These are phyloP conservation scores for Catamblyrhynchus diadema DNA, from an alignment of 2,797 vertebrate genomes.

Conservation along the genomic window DNA sequence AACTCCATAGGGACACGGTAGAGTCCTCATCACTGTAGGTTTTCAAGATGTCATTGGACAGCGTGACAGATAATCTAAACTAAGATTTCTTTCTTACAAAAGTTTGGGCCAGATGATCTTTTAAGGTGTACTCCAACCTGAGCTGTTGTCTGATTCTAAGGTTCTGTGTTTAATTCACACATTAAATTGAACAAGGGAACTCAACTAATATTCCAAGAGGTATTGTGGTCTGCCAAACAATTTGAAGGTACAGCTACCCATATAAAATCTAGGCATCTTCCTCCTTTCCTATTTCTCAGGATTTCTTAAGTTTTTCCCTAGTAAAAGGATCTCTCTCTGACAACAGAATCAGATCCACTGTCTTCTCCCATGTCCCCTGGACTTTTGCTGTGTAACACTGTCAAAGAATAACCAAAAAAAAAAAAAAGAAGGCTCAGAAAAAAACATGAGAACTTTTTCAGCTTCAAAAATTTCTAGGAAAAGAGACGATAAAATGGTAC, in stretches of 20 bases:
- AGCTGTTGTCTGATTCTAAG: background rate
- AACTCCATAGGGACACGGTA: accelerated
- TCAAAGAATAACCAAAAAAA: background rate
- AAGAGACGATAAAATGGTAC: background rate
- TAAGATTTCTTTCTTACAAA: background rate
- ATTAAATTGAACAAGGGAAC: background rate
- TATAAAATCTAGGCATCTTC: background rate
- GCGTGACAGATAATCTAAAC: background rate
- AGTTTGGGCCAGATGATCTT: background rate
- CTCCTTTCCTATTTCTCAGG: background rate
- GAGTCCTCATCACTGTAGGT: background rate
- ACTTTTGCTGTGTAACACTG: background rate
- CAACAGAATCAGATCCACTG: background rate
- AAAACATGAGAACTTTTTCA: background rate
- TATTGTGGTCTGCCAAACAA: background rate
- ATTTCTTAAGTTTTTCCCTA: background rate
- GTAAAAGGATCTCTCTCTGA: background rate
- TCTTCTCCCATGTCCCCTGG: background rate
- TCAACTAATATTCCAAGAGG: background rate
- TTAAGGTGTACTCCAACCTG: accelerated
- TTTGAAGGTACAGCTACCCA: background rate
- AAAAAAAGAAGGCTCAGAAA: background rate
- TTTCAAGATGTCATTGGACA: background rate
- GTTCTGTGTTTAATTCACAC: background rate
- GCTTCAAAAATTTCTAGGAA: background rate